These are phyloP conservation scores for Brotula barbata DNA, from an alignment of 2,797 vertebrate genomes.

Conservation along the genomic window DNA sequence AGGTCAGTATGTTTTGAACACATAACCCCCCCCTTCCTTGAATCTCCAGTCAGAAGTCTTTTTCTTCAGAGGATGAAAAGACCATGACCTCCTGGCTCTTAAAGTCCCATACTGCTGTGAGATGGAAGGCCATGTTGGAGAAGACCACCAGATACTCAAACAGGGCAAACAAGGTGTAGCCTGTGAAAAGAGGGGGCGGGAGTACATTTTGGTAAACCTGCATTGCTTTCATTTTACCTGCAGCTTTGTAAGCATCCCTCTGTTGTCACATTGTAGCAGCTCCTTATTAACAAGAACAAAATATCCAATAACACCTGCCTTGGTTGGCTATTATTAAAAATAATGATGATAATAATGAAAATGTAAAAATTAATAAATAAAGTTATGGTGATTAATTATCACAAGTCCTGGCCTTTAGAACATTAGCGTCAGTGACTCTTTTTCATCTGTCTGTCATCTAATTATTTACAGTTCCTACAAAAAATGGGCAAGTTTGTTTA, in stretches of 20 bases:
- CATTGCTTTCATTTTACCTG: too few species aligned
- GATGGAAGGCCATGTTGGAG: constrained; percentile 96
- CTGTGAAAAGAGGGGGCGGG: constrained; percentile 62
- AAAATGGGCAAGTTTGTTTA: neutral
- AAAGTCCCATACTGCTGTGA: constrained; percentile 94
- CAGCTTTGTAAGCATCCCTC: too few species aligned
- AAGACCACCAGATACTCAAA: constrained; percentile 92
- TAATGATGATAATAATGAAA: too few species aligned
- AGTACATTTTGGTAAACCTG: neutral
- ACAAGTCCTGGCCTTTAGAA: neutral
- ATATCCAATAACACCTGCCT: too few species aligned
- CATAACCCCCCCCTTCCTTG: constrained; percentile 9
- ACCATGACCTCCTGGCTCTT: constrained; percentile 87
- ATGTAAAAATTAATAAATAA: neutral
- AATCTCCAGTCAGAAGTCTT: constrained; percentile 81
- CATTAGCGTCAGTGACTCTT: neutral
- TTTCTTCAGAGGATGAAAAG: constrained; percentile 83
- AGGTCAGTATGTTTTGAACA: constrained; percentile 17
- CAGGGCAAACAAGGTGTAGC: constrained; percentile 88
- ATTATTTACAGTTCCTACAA: too few species aligned
- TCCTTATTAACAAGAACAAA: too few species aligned
- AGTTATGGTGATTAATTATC: neutral
- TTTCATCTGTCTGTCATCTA: too few species aligned
- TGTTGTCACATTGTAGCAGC: too few species aligned
- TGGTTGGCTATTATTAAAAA: too few species aligned